Percentiles rank a stretch among this genome's conserved stretches.
Evolutionary conservation across 2,113 vertebrate genomes (phyloP).

Genomic region (Rhodinocichla rosea): DNA sequence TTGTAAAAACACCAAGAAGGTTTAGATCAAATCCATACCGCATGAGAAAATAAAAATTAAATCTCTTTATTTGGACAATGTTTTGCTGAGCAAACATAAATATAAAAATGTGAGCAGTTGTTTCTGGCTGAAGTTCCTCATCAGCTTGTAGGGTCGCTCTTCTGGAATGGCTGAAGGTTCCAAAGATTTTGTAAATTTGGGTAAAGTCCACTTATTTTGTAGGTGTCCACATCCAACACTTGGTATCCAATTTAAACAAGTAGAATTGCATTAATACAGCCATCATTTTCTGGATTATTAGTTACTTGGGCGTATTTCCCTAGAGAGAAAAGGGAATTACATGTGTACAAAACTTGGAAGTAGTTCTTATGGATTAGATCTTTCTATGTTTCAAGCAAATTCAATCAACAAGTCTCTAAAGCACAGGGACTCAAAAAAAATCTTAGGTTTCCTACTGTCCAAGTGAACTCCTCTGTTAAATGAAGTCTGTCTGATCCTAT

Average conservation of each 20-base stretch:
- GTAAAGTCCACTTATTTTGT: not conserved
- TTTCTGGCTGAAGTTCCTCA: not conserved
- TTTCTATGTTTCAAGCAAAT: not conserved
- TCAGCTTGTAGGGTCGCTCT: too few relatives aligned
- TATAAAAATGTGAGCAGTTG: not conserved
- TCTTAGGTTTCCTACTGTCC: not conserved
- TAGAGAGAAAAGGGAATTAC: conserved; percentile 51
- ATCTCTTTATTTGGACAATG: conserved; percentile 33
- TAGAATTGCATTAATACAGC: conserved; percentile 94
- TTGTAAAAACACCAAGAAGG: not conserved
- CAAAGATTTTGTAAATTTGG: not conserved
- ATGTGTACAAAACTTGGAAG: not conserved
- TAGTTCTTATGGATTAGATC: not conserved
- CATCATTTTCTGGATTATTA: conserved; percentile 98
- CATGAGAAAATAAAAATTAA: not conserved
- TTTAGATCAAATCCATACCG: not conserved
- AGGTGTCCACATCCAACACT: not conserved
- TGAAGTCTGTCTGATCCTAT: not conserved
- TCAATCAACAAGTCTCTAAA: not conserved
- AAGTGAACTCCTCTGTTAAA: not conserved
- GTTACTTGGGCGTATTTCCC: conserved; percentile 98
- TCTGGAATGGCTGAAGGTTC: not conserved
- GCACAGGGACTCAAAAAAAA: not conserved
- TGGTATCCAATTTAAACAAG: conserved; percentile 76
- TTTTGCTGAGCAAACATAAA: not conserved